Conservation (phyloP, 2,797 vertebrate genomes). For the Threskiornis aethiopicus region DNA sequence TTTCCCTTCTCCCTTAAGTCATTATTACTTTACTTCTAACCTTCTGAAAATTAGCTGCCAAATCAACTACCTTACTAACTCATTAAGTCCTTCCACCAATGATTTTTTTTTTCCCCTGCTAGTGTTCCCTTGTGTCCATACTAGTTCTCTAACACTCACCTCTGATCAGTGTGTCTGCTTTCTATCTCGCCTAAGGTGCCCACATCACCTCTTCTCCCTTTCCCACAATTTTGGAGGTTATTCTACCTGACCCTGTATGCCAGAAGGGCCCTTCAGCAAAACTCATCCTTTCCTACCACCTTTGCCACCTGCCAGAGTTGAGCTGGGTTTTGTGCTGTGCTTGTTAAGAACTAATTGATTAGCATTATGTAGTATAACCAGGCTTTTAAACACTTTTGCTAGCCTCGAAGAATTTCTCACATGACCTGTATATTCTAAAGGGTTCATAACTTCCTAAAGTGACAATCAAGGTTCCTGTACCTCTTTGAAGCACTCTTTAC, state of each 20-base stretch:
- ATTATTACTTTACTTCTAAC: background rate
- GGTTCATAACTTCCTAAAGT: slow-evolving; percentile 8
- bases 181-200: background rate
- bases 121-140: background rate
- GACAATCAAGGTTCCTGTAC: slow-evolving; percentile 27
- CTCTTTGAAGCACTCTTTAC: background rate
- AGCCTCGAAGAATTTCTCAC: background rate
- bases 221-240: background rate
- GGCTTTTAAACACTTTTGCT: background rate
- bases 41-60: background rate
- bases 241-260: background rate
- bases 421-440: background rate
- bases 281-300: background rate
- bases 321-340: background rate
- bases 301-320: background rate
- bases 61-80: background rate
- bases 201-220: background rate
- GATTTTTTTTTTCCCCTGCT: background rate
- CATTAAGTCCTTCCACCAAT: background rate
- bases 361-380: background rate
- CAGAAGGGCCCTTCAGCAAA: background rate
- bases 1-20: background rate
- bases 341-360: background rate
- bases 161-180: background rate
- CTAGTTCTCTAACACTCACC: background rate